Conservation (phyloP, 2,888 invertebrate species). For the Schizotus pectinicornis region DNA sequence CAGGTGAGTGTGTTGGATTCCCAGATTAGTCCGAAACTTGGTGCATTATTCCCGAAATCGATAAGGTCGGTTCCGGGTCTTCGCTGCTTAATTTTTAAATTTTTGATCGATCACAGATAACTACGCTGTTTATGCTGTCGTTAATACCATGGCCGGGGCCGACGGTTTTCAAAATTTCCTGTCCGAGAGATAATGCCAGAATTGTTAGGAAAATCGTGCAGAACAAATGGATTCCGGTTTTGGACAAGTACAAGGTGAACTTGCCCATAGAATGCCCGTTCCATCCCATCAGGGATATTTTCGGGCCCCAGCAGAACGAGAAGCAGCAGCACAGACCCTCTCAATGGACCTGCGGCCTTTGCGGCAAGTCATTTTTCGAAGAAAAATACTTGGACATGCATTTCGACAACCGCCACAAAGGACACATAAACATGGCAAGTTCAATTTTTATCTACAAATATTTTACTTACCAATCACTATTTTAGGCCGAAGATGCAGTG, state of each 20-base stretch:
- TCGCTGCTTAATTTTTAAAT: conserved; percentile 19
- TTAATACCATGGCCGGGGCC: conserved; percentile 90
- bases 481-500: conserved; percentile 87
- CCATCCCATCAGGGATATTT: conserved; percentile 85
- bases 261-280: conserved; percentile 89
- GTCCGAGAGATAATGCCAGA: conserved; percentile 87
- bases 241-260: conserved; percentile 87
- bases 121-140: conserved; percentile 80
- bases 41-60: conserved; percentile 17
- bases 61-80: conserved; percentile 8
- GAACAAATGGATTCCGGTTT: conserved; percentile 89
- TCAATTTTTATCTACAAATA: not conserved
- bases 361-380: conserved; percentile 90
- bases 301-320: conserved; percentile 84
- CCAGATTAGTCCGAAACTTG: conserved; percentile 3
- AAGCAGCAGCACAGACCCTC: conserved; percentile 85
- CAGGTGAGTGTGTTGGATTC: conserved; percentile 67
- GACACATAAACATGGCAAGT: conserved; percentile 79
- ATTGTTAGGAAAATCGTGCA: conserved; percentile 86
- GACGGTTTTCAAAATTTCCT: conserved; percentile 84
- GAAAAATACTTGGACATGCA: conserved; percentile 86
- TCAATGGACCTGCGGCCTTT: conserved; percentile 90
- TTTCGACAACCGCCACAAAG: conserved; percentile 87
- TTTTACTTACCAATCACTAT: conserved; percentile 9
- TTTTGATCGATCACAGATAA: conserved; percentile 65